Percentiles rank a stretch among this genome's conserved stretches.
phyloP scores from a whole-genome alignment of 2,113 vertebrate genomes.

The Conger conger region DNA sequence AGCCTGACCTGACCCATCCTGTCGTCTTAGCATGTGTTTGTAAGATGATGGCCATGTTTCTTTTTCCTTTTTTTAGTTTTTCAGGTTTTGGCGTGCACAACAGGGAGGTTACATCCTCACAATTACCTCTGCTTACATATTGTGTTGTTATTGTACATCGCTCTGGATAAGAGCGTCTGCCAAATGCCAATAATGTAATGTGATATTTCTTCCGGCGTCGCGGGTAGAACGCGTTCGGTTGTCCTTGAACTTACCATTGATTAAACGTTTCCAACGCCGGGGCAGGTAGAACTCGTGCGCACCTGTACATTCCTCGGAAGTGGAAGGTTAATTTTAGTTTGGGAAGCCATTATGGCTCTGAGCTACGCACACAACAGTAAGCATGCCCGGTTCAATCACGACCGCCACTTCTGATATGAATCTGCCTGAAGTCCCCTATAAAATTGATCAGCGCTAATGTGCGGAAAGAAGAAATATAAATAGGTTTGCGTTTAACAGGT shows the following conservation, averaged over 20 bases:
- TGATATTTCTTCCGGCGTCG: background rate
- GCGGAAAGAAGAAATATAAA: background rate
- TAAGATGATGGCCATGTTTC: background rate
- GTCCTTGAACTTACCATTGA: background rate
- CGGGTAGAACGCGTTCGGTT: background rate
- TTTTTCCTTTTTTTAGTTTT: background rate
- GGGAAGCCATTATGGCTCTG: background rate
- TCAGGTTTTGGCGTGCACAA: background rate
- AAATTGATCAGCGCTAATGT: slow-evolving; percentile 2
- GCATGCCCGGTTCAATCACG: background rate
- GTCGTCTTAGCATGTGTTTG: background rate
- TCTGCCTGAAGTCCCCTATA: background rate
- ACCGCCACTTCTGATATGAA: background rate
- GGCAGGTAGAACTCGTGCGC: background rate
- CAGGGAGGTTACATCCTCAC: background rate
- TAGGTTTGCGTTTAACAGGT: background rate
- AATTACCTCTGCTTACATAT: background rate
- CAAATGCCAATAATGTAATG: too few relatives aligned
- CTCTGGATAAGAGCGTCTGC: too few relatives aligned
- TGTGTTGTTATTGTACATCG: too few relatives aligned
- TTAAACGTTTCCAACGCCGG: background rate
- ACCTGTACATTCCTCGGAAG: background rate
- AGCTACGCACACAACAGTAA: background rate
- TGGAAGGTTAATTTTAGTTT: background rate
- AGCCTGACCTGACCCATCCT: background rate